Evolutionary conservation across 2,888 invertebrate species (phyloP), one percentile per base, ranked within the genome.

Genomic region (Carcina quercana): DNA sequence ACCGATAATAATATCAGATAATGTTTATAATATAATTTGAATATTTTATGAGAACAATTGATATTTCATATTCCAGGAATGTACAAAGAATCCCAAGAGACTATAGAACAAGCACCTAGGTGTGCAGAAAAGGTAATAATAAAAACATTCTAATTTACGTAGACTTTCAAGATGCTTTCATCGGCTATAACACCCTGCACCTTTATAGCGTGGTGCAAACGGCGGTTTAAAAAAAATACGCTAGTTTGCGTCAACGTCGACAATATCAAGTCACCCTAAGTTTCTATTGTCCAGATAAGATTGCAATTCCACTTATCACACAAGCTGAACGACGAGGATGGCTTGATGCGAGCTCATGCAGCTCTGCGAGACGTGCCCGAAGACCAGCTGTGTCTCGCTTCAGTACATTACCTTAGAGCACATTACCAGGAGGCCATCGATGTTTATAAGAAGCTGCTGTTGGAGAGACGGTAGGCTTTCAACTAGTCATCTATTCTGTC

Each of bases 401-500:
- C 98, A 1, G 94, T 99, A 46, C 98, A 99, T 67, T 99, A 97
- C 63, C 85, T 98, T 34, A 87, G 98, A 32, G 94, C 95, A 4
- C 98, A 99, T 72, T 99, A 98, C 66, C 97, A 98, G 66, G 98
- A 99, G 69, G 98, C 99, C 26, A 97, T 98, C 40, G 98, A 98
- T 67, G 96, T 98, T 42, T 99, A 99, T 66, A 99, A 98, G 72
- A 88, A 95, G 38, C 88, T 98, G 32, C 84, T 98, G 8, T 74
- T 96, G 13, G 95, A 96, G 52, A 94, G 97, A 79, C 92, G 96
- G 96, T 95, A 70, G 20, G 28, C 14, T n/a, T n/a, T n/a, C n/a
- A n/a, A n/a, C n/a, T n/a, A n/a, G n/a, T n/a, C n/a, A n/a, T n/a
- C 22, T 7, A 25, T 17, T 17, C 17, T 4, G 17, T 13, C 13